phyloP scores from a whole-genome alignment of 2,113 vertebrate genomes.

The Heliornis fulica region DNA sequence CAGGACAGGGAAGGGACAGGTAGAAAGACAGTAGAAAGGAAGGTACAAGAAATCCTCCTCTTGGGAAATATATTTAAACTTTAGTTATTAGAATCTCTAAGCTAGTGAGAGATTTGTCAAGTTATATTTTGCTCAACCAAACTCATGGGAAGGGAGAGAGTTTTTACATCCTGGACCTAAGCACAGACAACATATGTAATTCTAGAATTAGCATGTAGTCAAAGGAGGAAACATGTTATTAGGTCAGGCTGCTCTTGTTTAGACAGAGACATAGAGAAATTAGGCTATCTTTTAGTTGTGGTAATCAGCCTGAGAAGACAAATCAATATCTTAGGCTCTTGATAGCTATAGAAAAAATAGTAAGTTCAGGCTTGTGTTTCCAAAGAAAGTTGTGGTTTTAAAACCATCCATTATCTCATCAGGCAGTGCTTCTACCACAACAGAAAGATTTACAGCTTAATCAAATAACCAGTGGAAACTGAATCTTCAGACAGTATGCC shows the following conservation, averaged over 20 bases:
- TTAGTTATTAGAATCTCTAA: neutral
- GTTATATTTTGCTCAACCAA: neutral
- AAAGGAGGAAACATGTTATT: neutral
- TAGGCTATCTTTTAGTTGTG: neutral
- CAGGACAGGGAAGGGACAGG: neutral
- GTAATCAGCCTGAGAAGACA: constrained; percentile 1
- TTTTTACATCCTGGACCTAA: neutral
- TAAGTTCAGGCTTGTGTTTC: neutral
- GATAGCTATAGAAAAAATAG: neutral
- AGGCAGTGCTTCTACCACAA: neutral
- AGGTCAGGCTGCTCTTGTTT: neutral
- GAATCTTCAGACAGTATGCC: neutral
- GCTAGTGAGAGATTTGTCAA: neutral
- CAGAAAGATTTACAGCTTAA: neutral
- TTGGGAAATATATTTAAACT: neutral
- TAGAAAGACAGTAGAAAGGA: neutral
- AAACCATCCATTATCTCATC: neutral
- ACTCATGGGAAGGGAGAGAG: neutral
- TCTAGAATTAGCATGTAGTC: neutral
- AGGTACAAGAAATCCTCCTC: neutral
- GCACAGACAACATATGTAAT: neutral
- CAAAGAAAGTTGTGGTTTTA: neutral
- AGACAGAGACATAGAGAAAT: neutral
- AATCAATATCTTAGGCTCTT: constrained; percentile 3
- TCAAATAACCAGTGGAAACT: neutral